Conservation (phyloP, 2,113 vertebrate genomes). For the Natator depressus region DNA sequence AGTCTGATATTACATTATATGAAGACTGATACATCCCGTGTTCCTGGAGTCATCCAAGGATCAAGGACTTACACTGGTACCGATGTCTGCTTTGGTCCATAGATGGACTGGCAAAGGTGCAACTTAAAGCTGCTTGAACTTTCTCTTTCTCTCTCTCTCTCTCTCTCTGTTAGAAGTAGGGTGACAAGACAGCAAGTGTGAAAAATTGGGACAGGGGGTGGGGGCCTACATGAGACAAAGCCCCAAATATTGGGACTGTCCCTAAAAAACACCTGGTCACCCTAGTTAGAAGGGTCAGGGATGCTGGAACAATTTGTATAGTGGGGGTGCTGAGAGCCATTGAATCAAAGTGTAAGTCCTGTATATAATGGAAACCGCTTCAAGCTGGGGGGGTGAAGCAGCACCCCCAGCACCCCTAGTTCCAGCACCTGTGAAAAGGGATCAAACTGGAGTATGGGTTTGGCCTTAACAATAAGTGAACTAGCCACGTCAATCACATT, state of each 20-base stretch:
- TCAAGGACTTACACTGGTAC: not conserved
- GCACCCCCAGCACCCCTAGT: no score
- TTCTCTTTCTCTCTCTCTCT: not conserved
- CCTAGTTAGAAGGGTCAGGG: no score
- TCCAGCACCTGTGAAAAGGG: not conserved
- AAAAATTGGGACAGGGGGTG: no score
- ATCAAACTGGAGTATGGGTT: not conserved
- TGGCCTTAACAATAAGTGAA: not conserved
- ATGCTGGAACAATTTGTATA: no score
- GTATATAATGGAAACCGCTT: no score
- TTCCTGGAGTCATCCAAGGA: not conserved
- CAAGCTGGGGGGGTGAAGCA: no score
- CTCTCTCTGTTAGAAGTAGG: not conserved
- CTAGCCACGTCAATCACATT: fast-evolving
- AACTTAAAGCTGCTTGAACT: not conserved
- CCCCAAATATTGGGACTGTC: no score
- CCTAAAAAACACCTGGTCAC: no score
- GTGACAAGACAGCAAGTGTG: no score
- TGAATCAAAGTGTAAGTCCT: no score
- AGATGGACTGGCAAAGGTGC: not conserved
- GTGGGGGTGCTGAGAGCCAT: no score
- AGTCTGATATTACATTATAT: not conserved
- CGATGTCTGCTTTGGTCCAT: not conserved
- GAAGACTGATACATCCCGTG: not conserved
- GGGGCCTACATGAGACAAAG: no score